Evolutionary conservation across 2,888 invertebrate species (phyloP).

Genomic region (Hoplodrina blanda): DNA sequence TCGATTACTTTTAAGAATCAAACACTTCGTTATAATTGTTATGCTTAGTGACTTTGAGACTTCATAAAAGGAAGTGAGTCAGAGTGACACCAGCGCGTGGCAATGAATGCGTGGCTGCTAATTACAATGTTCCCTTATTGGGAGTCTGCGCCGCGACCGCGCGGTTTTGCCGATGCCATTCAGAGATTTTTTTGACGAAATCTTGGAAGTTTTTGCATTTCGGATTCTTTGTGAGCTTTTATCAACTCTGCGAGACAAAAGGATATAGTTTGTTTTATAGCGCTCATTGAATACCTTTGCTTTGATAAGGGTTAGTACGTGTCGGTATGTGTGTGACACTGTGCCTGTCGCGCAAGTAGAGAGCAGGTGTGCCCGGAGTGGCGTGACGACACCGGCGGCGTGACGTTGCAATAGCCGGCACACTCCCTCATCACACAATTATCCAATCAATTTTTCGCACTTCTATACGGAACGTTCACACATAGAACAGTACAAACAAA

Average conservation of each 20-base stretch:
- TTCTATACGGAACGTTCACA: not conserved
- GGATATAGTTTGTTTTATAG: not conserved
- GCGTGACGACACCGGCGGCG: slow-evolving; percentile 18
- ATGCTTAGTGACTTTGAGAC: slow-evolving; percentile 50
- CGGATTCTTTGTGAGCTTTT: not conserved
- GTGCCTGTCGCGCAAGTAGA: not conserved
- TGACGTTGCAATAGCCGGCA: not conserved
- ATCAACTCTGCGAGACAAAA: not conserved
- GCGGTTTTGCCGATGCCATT: slow-evolving; percentile 5
- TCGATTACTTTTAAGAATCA: not conserved
- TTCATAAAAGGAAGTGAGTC: slow-evolving; percentile 50
- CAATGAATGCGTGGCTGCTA: slow-evolving; percentile 53
- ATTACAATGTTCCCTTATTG: slow-evolving; percentile 44
- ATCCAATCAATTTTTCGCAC: slow-evolving; percentile 17
- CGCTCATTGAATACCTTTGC: not conserved
- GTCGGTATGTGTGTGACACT: slow-evolving; percentile 21
- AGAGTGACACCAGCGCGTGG: slow-evolving; percentile 42
- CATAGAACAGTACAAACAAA: not conserved
- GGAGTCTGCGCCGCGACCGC: slow-evolving; percentile 3
- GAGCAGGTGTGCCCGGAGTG: slow-evolving; percentile 26
- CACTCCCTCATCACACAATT: slow-evolving; percentile 9
- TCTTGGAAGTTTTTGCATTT: slow-evolving; percentile 6
- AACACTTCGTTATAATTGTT: not conserved
- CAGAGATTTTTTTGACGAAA: not conserved
- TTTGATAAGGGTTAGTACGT: slow-evolving; percentile 29